Evolutionary conservation across 2,888 invertebrate genomes (phyloP).

Genomic region (Molorchus minor): DNA sequence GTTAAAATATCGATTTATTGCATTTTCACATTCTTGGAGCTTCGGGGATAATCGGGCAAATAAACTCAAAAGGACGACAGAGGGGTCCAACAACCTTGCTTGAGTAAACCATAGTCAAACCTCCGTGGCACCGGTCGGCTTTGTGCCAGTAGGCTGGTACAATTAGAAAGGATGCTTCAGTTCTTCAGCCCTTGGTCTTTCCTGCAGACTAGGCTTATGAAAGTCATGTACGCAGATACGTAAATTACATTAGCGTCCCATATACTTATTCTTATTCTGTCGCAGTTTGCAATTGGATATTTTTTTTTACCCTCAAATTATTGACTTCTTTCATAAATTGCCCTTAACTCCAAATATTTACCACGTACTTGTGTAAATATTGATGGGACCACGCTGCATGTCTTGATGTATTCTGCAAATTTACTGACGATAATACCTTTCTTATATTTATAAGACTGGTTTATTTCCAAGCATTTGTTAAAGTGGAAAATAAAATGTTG

Average conservation of each 20-base stretch:
- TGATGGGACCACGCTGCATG: slow-evolving; percentile 24
- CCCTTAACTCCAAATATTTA: slow-evolving; percentile 10
- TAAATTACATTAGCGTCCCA: slow-evolving; percentile 43
- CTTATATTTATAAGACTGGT: too few relatives aligned
- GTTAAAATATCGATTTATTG: too few relatives aligned
- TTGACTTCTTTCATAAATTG: slow-evolving; percentile 2
- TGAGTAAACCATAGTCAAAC: slow-evolving; percentile 44
- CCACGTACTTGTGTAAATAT: slow-evolving; percentile 16
- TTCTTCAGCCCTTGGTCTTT: slow-evolving; percentile 48
- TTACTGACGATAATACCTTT: too few relatives aligned
- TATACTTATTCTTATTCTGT: slow-evolving; percentile 26
- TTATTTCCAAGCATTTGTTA: too few relatives aligned
- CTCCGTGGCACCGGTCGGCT: slow-evolving; percentile 45
- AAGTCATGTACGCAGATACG: slow-evolving; percentile 45
- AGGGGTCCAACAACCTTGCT: slow-evolving; percentile 46
- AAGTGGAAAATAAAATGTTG: too few relatives aligned
- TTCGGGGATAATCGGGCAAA: slow-evolving; percentile 33
- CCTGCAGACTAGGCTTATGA: slow-evolving; percentile 49
- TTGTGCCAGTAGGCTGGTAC: slow-evolving; percentile 47
- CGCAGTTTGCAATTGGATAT: slow-evolving; percentile 16
- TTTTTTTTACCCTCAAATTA: slow-evolving; percentile 14
- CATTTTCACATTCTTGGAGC: slow-evolving; percentile 33
- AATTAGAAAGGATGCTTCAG: slow-evolving; percentile 50
- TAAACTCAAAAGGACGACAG: slow-evolving; percentile 41
- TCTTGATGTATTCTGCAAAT: too few relatives aligned